A percentile compares a stretch with the other conserved stretches of the same genome.
Conservation (phyloP, 1,140 invertebrate species). For the Temnothorax longispinosus region DNA sequence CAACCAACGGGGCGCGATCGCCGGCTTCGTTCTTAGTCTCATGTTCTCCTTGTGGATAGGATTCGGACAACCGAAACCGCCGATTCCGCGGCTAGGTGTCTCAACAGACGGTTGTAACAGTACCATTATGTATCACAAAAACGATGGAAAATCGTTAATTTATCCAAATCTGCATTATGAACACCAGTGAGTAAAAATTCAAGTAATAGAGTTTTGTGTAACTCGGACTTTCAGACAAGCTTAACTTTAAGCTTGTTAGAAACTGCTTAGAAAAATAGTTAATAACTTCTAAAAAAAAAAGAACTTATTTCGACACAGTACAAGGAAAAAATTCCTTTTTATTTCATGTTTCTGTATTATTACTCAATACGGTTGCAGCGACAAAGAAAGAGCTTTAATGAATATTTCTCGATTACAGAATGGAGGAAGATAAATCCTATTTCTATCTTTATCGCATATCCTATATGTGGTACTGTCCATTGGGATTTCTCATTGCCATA, state of each 20-base stretch:
- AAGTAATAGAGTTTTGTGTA: not conserved
- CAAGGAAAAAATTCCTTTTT: not conserved
- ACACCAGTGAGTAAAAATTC: constrained; percentile 46
- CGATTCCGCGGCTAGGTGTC: constrained; percentile 86
- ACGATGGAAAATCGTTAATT: constrained; percentile 13
- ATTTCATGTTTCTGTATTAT: not conserved
- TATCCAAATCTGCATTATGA: not conserved
- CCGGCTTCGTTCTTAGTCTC: constrained; percentile 90
- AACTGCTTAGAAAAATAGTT: not conserved
- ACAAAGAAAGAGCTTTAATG: not conserved
- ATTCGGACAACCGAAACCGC: constrained; percentile 92
- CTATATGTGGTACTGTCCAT: constrained; percentile 90
- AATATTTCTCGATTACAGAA: constrained; percentile 42
- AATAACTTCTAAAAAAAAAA: not conserved
- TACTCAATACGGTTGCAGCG: not conserved
- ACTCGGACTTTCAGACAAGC: not conserved
- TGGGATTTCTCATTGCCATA: constrained; percentile 89
- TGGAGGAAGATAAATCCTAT: constrained; percentile 58
- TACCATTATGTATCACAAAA: constrained; percentile 31
- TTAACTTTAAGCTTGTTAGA: not conserved
- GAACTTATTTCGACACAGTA: not conserved
- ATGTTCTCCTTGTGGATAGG: constrained; percentile 93
- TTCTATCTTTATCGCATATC: constrained; percentile 87
- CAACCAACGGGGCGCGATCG: constrained; percentile 91
- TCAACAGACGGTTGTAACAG: constrained; percentile 86